Evolutionary conservation across 2,797 vertebrate genomes (phyloP), one percentile per base, ranked within the genome.

Genomic region (Graptemys geographica): DNA sequence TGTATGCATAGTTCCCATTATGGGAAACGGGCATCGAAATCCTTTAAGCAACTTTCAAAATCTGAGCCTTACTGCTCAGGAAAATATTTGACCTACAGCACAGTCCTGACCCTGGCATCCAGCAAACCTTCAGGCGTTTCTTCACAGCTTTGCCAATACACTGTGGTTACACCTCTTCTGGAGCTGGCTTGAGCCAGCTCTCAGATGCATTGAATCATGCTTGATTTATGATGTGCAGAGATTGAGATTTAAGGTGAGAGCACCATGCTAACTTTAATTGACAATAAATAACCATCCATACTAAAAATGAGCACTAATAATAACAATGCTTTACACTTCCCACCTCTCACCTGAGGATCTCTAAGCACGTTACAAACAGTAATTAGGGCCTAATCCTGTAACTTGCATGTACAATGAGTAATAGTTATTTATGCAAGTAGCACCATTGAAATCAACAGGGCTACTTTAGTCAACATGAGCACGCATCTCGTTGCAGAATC

Each of bases 181-280:
- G 57, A 80, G 83, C 79, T 90, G 83, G 25, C 86, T 74, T 33
- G 25, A 97, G 82, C 11, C 2, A 87, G 12, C 57, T 92, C 53
- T 82, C 82, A 94, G 94, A 51, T 92, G 84, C 83, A 55, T 80
- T 85, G 80, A 74, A 88, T 0, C 0, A 82, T 74, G 79, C 49
- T 86, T 51, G 83, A 95, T 49, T 23, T 79, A 74, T 0, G 1
- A 92, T 92, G 83, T 0, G 0, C 89, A 85, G 79, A 90, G 37
- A 41, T 23, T 33, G 27, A 92, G n/a, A 79, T 92, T 93, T 96
- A 91, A 94, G 80, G 65, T 85, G 86, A 95, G 87, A 95, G 74
- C 86, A 88, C 47, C 21, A 37, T 91, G 80, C 57, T 51, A 59
- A 56, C 19, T 41, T 72, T 72, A 37, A 72, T 72, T 23, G 18